Conservation (phyloP, 2,888 invertebrate species). For the Blomia tropicalis region DNA sequence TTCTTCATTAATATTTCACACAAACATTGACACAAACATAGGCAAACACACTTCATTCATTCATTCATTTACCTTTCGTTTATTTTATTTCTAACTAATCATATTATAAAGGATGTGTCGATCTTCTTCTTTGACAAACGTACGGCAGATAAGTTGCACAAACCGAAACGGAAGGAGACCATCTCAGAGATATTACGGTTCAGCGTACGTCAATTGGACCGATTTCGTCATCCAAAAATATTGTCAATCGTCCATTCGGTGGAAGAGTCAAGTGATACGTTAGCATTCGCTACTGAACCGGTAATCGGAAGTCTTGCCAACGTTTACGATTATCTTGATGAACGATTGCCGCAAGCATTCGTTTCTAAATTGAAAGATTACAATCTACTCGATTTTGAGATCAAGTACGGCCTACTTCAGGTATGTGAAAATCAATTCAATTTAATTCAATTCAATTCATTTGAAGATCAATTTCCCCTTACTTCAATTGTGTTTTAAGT, state of each 20-base stretch:
- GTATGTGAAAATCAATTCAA: too few species aligned
- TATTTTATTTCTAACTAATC: conserved; percentile 18
- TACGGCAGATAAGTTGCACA: conserved; percentile 75
- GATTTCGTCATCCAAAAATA: conserved; percentile 68
- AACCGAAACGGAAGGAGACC: conserved; percentile 76
- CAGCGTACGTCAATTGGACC: conserved; percentile 60
- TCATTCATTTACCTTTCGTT: neutral
- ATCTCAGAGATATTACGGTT: conserved; percentile 68
- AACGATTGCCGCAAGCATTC: conserved; percentile 45
- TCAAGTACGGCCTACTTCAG: conserved; percentile 82
- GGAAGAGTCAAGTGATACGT: conserved; percentile 48
- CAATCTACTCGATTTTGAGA: conserved; percentile 73
- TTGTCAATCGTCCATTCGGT: conserved; percentile 43
- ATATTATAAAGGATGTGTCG: conserved; percentile 60
- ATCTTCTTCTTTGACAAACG: conserved; percentile 86
- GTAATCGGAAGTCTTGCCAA: conserved; percentile 75
- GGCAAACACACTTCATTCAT: too few species aligned
- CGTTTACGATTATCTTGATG: conserved; percentile 51
- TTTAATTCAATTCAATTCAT: conserved; percentile 25
- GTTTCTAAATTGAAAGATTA: conserved; percentile 50
- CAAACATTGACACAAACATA: too few species aligned
- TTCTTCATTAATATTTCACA: too few species aligned
- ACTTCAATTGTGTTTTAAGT: too few species aligned
- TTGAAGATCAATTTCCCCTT: neutral
- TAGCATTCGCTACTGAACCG: conserved; percentile 87